Evolutionary conservation across 35 echinoderm and acorn worm species (phyloP).

Genomic region (Chiridota heheva): DNA sequence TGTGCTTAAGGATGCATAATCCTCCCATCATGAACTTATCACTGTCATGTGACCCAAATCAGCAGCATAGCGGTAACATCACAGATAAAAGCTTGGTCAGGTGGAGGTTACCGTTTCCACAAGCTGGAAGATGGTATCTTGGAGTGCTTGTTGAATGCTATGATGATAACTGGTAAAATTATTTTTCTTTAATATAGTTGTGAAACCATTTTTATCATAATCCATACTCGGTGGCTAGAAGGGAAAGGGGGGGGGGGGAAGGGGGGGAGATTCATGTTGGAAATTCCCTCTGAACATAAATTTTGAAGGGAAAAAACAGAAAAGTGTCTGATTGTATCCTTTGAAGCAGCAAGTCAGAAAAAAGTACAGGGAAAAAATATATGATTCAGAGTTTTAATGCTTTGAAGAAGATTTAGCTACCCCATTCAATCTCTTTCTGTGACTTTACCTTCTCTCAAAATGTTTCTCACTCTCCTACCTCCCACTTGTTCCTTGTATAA

Average conservation of each 20-base stretch:
- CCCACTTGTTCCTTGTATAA: too few relatives aligned
- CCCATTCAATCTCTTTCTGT: too few relatives aligned
- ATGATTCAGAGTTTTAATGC: too few relatives aligned
- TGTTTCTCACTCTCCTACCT: too few relatives aligned
- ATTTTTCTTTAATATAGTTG: neutral
- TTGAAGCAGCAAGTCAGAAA: too few relatives aligned
- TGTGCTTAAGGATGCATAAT: constrained; percentile 25
- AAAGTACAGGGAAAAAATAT: too few relatives aligned
- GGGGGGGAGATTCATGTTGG: neutral
- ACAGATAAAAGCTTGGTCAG: neutral
- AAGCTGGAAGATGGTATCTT: constrained; percentile 53
- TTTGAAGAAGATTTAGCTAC: too few relatives aligned
- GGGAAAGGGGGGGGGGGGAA: neutral
- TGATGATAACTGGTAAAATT: neutral
- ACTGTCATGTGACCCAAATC: constrained; percentile 25
- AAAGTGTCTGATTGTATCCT: neutral
- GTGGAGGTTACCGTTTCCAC: constrained; percentile 50
- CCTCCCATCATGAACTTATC: constrained; percentile 26
- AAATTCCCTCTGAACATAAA: neutral
- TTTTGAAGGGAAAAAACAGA: neutral
- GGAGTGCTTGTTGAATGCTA: constrained; percentile 22
- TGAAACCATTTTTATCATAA: neutral
- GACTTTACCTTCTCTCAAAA: too few relatives aligned
- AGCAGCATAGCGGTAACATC: constrained; percentile 11
- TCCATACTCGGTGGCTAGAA: neutral